Evolutionary conservation across 1,140 invertebrate species (phyloP), one percentile per base, ranked within the genome.

Genomic region (Diorhabda sublineata): DNA sequence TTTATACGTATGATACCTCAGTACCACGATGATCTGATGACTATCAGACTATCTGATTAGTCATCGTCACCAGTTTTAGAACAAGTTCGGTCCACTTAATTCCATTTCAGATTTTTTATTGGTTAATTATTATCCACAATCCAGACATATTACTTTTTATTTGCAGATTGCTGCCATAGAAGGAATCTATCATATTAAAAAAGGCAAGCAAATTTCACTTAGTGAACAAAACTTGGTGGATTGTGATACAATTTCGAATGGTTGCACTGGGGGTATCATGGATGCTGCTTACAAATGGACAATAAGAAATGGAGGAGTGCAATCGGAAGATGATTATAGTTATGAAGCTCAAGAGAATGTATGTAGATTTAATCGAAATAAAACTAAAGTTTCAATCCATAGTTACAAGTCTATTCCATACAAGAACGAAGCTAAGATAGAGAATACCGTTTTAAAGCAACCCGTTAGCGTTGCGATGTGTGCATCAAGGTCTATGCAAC

Each of bases 141-240:
- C 26, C 26, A 26, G 26, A 26, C 26, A 26, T 26, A 26, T 26
- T 26, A 26, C 26, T 26, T 26, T 26, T 26, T 26, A 26, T 26
- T 52, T 52, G 6, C 4, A 52, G 47, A 4, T n/a, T 6, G 3
- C 3, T 59, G 41, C 8, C 26, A 82, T 99, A 42, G 98, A 99
- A 85, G 96, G 92, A 42, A 96, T 98, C 82, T 92, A 97, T 81
- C 96, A 92, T 82, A 5, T 94, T 69, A 89, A 92, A 79, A 89
- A 86, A 43, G 91, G 91, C 59, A 85, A 88, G 69, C 84, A 99
- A 9, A 86, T 96, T 5, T 95, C 94, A 4, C 86, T 99, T 0
- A 97, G 94, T 74, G 97, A 99, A 84, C 97, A 99, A 84, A 98
- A 99, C 81, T 84, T 99, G 58, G 87, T 99, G 42, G 98, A 99